Evolutionary conservation across 2,888 invertebrate genomes (phyloP), one percentile per base, ranked within the genome.

Genomic region (Notocelia uddmanniana): DNA sequence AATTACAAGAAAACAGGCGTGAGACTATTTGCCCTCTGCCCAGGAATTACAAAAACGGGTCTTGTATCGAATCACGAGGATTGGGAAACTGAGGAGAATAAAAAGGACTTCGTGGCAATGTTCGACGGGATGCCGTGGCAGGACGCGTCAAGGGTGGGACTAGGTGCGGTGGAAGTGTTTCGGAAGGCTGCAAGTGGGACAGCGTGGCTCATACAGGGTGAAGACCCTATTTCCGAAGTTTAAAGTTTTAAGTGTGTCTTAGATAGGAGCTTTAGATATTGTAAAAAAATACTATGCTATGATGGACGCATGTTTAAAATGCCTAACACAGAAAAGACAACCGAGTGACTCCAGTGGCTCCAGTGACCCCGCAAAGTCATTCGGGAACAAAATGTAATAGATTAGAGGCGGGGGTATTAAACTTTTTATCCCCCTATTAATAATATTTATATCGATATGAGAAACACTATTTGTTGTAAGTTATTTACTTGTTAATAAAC

Each of bases 1-100:
- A 92, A 93, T 73, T 90, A 81, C 72, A 83, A 86, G 3, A 84
- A 85, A 66, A 90, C 88, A 3, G 90, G 92, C 1, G 93, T 95
- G 0, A 87, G 92, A 66, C 87, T 94, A 26, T 79, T 94, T 50
- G 89, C 87, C 0, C 78, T 94, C 52, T 94, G 94, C 75, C 94
- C 94, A 1, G 94, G 94, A 13, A 85, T 90, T 45, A 94, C 94
- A 0, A 81, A 87, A 45, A 93, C 92, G 0, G 77, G 77, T 11
- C 67, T 93, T 73, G 76, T 75, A 1, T 41, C 41, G 8, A 26
- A 60, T 31, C 66, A 58, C n/a, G 34, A 64, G 1, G 73, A 37
- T 21, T 54, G 52, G n/a, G 34, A 70, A 8, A 18, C 45, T 9
- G 59, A 66, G 8, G 1, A 34, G 0, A 74, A 66, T 48, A 52